Evolutionary conservation across 2,888 invertebrate genomes (phyloP), one percentile per base, ranked within the genome.

Genomic region (Zaprionus bogoriensis): DNA sequence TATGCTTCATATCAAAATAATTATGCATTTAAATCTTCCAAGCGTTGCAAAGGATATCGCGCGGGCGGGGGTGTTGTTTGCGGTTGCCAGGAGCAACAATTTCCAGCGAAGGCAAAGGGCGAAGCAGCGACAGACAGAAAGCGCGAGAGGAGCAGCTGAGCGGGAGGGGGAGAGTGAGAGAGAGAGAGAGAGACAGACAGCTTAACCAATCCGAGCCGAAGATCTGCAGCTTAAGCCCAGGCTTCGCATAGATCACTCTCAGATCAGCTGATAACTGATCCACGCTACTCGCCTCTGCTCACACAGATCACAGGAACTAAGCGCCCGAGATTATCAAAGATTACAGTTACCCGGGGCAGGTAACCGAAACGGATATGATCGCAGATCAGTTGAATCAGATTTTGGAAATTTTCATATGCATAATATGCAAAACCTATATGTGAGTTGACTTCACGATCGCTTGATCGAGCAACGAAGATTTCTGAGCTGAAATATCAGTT

Each of bases 11-110:
- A 86, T 82, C 78, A 70, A 79, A 69, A 68, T 86, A 83, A 83
- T 83, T 83, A 82, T 75, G 87, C 87, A 87, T 74, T 80, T 85
- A 87, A 87, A 81, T 87, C 87, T 85, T 76, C 64, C 70, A 79
- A 74, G 76, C 70, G 79, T 81, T 81, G 82, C 85, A 58, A 64
- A 78, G 83, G 83, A 85, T 63, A 53, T 54, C 32, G 22, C 46
- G 46, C 30, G 42, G 47, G 44, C 41, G 61, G 47, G 41, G 30
- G 46, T 60, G 68, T 57, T 78, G 78, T 71, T 83, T 73, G 63
- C 42, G 38, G 77, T 72, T 79, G 75, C 54, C 75, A 69, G 58
- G 38, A 68, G 60, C 81, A 81, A 74, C 74, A 32, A 28, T 32
- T 64, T 57, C 44, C 64, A 57, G 23, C 5, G 20, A 6, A 17